Evolutionary conservation across 1,140 invertebrate species (phyloP), one percentile per base, ranked within the genome.

Genomic region (Wiebesia pumilae): DNA sequence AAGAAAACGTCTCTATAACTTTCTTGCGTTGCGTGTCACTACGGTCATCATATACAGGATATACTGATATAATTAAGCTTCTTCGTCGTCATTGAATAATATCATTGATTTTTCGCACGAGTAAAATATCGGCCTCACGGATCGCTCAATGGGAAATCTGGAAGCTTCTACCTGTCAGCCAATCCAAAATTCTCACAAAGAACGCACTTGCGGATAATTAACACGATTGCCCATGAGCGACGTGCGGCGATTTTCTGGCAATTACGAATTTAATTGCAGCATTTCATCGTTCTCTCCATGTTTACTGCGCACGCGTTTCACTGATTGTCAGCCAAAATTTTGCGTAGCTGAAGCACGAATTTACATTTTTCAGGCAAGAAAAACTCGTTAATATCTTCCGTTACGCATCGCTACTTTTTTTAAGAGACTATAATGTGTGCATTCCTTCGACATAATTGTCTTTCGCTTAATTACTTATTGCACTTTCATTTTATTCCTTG

Each of bases 251-350:
- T 90, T 90, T 88, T 83, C 84, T 75, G 79, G 88, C 88, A 90
- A 91, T 91, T 90, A 90, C 87, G 88, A 86, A 73, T 88, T 89
- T 90, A 90, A 91, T 91, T 90, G 88, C 88, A 87, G 85, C 88
- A 81, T 87, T 86, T 82, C 71, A 65, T 81, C 38, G 67, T 35
- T 35, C 3, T 24, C 47, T 69, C 12, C n/a, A 9, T 9, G 33
- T 47, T 24, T 38, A 21, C 51, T 54, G 51, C 51, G 51, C 51
- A 54, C 51, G 16, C 51, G 16, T 16, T 54, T 54, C 16, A 2
- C 10, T 54, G 2, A 12, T 19, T 54, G 16, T 54, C 9, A 54
- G 51, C 16, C 19, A 54, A 54, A 54, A 54, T 14, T 54, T 54
- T 54, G 51, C 7, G 51, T 62, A 27, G 24, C 27, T 10, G 14